These are phyloP conservation scores for Anadara kagoshimensis DNA, from an alignment of 1,140 invertebrate species.

Conservation along the genomic window DNA sequence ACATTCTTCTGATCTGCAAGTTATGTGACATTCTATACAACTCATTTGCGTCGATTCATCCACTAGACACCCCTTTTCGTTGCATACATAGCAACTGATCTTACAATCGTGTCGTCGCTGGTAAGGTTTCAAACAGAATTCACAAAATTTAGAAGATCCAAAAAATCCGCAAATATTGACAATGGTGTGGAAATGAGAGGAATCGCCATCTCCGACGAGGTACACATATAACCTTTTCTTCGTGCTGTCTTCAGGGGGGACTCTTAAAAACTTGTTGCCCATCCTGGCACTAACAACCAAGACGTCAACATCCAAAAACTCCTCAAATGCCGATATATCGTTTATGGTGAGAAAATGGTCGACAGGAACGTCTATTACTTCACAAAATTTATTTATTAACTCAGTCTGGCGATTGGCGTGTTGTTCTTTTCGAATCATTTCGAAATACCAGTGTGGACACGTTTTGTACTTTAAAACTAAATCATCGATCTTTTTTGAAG, in stretches of 20 bases:
- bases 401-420: constrained; percentile 4
- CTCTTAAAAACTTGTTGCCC: constrained; percentile 19
- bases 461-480: not conserved
- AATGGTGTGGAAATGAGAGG: constrained; percentile 21
- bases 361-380: not conserved
- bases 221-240: constrained; percentile 24
- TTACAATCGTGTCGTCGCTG: too few relatives aligned
- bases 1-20: constrained; percentile 5
- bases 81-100: too few relatives aligned
- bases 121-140: constrained; percentile 20
- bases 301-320: constrained; percentile 23
- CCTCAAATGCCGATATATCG: constrained; percentile 14
- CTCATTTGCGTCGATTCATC: not conserved
- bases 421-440: not conserved
- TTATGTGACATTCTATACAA: constrained; percentile 3
- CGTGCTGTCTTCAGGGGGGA: not conserved
- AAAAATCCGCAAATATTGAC: constrained; percentile 21
- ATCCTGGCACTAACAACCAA: constrained; percentile 18
- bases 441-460: not conserved
- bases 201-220: not conserved
- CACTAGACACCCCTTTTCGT: too few relatives aligned
- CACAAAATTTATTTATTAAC: constrained; percentile 5
- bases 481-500: constrained; percentile 1
- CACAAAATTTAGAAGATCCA: constrained; percentile 21
- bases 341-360: constrained; percentile 5